Conservation (phyloP, 2,888 invertebrate species). For the Ypsolopha sequella region DNA sequence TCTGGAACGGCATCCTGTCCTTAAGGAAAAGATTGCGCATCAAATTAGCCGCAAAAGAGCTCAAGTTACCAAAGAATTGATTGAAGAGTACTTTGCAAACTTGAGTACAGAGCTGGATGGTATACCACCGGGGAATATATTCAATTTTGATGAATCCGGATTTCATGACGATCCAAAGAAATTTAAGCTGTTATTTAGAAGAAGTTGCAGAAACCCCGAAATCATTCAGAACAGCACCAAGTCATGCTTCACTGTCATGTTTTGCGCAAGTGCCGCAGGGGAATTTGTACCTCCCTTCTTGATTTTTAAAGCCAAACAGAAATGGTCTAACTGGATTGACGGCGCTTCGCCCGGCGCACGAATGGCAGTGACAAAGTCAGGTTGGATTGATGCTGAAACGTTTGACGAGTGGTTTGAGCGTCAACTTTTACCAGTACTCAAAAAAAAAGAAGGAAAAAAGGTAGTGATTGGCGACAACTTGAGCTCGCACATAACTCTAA, state of each 20-base stretch:
- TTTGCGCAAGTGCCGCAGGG: slow-evolving; percentile 5
- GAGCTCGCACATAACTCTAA: too few species aligned
- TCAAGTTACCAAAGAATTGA: too few species aligned
- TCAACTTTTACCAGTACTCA: slow-evolving; percentile 9
- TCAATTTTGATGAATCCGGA: too few species aligned
- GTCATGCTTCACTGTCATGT: slow-evolving; percentile 4
- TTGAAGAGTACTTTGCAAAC: too few species aligned
- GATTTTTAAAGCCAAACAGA: slow-evolving; percentile 8
- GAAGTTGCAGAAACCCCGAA: slow-evolving; percentile 6
- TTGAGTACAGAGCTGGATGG: too few species aligned
- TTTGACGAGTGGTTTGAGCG: slow-evolving; percentile 13
- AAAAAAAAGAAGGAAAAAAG: slow-evolving; percentile 9
- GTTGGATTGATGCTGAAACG: slow-evolving; percentile 9
- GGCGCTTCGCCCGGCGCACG: slow-evolving; percentile 4
- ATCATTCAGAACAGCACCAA: slow-evolving; percentile 5
- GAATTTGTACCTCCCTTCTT: slow-evolving; percentile 3
- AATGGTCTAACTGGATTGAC: slow-evolving; percentile 5
- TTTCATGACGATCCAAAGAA: too few species aligned
- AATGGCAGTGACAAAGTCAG: slow-evolving; percentile 1
- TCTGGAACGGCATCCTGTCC: slow-evolving; percentile 7
- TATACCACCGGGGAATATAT: too few species aligned
- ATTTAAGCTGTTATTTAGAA: slow-evolving; percentile 7
- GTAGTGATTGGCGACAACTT: too few species aligned
- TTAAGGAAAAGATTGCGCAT: slow-evolving; percentile 7
- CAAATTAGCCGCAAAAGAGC: slow-evolving; percentile 3